phyloP scores from a whole-genome alignment of 2,888 invertebrate species.

The Aleiodes testaceus region DNA sequence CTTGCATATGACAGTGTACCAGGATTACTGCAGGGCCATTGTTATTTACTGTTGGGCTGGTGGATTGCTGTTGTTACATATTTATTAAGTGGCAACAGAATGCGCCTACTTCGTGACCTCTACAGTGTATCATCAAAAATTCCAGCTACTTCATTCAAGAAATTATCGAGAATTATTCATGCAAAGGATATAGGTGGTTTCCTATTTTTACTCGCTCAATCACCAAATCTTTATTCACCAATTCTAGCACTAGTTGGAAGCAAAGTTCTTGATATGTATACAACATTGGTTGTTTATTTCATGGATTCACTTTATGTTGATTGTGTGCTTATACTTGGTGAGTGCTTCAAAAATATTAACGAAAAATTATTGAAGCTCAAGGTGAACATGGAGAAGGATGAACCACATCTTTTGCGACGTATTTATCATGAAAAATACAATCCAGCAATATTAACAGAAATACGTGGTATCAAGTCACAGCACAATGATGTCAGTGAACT shows the following conservation, averaged over 20 bases:
- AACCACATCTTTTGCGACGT: constrained; percentile 62
- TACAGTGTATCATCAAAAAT: constrained; percentile 49
- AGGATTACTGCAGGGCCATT: constrained; percentile 56
- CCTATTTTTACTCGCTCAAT: constrained; percentile 49
- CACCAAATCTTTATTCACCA: constrained; percentile 39
- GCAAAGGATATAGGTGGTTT: constrained; percentile 55
- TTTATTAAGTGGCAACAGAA: constrained; percentile 44
- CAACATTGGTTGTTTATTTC: constrained; percentile 49
- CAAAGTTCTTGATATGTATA: constrained; percentile 49
- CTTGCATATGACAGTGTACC: constrained; percentile 52
- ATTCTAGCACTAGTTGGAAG: not conserved
- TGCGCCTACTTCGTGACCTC: constrained; percentile 52
- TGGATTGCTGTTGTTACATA: constrained; percentile 51
- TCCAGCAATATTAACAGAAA: constrained; percentile 56
- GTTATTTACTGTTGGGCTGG: constrained; percentile 51
- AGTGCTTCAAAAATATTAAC: constrained; percentile 57
- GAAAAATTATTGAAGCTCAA: constrained; percentile 54
- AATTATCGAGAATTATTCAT: constrained; percentile 51
- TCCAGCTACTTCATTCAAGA: constrained; percentile 47
- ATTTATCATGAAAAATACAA: constrained; percentile 61
- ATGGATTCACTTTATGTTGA: constrained; percentile 59
- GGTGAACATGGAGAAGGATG: constrained; percentile 53
- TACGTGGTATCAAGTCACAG: constrained; percentile 57
- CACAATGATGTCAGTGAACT: constrained; percentile 58
- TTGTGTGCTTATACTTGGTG: constrained; percentile 55